Percentiles rank a stretch among this genome's conserved stretches.
These are phyloP conservation scores for Axea sp. DNA, from an alignment of 2,888 invertebrate genomes.

Conservation along the genomic window DNA sequence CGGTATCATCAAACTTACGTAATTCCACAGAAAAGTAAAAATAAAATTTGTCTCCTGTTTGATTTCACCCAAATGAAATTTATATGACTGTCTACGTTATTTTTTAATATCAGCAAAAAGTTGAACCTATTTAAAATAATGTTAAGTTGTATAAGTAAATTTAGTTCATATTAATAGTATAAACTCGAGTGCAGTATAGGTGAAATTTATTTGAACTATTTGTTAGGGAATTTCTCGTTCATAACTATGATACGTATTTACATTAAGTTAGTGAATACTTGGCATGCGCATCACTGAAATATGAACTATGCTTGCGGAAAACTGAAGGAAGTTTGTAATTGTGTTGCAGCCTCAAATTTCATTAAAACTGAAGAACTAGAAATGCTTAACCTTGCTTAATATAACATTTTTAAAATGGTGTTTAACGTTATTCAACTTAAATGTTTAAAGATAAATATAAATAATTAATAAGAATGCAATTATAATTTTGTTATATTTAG, in stretches of 20 bases:
- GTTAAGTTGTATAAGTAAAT: no score
- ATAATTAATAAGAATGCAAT: no score
- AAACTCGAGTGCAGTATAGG: background rate
- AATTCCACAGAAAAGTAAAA: background rate
- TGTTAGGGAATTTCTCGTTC: conserved; percentile 12
- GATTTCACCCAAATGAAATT: background rate
- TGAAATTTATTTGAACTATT: conserved; percentile 3
- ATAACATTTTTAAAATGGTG: no score
- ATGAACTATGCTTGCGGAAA: conserved; percentile 42
- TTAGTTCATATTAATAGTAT: no score
- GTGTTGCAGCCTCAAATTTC: conserved; percentile 27
- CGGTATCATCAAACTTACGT: background rate
- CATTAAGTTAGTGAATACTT: conserved; percentile 21
- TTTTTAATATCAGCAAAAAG: no score
- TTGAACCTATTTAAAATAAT: no score
- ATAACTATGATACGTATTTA: conserved; percentile 13
- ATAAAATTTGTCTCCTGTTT: background rate
- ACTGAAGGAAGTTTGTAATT: conserved; percentile 28
- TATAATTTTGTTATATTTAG: no score
- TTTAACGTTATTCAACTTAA: no score
- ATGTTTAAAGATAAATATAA: no score
- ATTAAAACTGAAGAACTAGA: conserved; percentile 27
- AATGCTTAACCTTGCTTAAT: conserved; percentile 19
- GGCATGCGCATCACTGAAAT: conserved; percentile 25
- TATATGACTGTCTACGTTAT: no score